Evolutionary conservation across 2,888 invertebrate genomes (phyloP).

Genomic region (Hirudinaria manillensis): DNA sequence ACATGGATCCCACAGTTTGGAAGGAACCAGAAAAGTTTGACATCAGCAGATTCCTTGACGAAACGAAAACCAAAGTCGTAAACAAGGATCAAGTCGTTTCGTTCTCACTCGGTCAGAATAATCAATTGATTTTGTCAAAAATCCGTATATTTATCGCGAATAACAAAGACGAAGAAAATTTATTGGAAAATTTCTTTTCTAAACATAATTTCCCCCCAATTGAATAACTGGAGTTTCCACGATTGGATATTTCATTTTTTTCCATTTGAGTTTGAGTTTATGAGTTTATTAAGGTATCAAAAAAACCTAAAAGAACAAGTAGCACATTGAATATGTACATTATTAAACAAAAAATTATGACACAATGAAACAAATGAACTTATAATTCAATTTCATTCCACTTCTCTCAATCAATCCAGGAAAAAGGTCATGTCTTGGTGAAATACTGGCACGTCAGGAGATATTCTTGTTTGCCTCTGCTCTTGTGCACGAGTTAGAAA

Average conservation of each 20-base stretch:
- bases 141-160: background rate
- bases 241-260: too few species aligned
- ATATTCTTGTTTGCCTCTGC: slow-evolving; percentile 18
- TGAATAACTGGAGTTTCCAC: too few species aligned
- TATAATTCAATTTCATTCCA: background rate
- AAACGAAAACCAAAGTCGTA: slow-evolving; percentile 22
- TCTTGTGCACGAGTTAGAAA: slow-evolving; percentile 16
- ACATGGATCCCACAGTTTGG: slow-evolving; percentile 26
- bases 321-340: too few species aligned
- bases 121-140: too few species aligned
- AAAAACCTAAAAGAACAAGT: too few species aligned
- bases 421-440: slow-evolving; percentile 24
- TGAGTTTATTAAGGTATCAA: too few species aligned
- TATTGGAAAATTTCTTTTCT: background rate
- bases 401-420: background rate
- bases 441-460: slow-evolving; percentile 25
- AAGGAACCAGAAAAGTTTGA: slow-evolving; percentile 27
- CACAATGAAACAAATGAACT: too few species aligned
- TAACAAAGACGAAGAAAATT: too few species aligned
- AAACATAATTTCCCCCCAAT: background rate
- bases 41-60: slow-evolving; percentile 27
- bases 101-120: slow-evolving; percentile 30
- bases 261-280: too few species aligned
- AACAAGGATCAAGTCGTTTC: slow-evolving; percentile 30
- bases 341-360: too few species aligned